Percentiles rank a stretch among this genome's conserved stretches.
Evolutionary conservation across 2,113 vertebrate species (phyloP).

Genomic region (Hipposideros armiger): DNA sequence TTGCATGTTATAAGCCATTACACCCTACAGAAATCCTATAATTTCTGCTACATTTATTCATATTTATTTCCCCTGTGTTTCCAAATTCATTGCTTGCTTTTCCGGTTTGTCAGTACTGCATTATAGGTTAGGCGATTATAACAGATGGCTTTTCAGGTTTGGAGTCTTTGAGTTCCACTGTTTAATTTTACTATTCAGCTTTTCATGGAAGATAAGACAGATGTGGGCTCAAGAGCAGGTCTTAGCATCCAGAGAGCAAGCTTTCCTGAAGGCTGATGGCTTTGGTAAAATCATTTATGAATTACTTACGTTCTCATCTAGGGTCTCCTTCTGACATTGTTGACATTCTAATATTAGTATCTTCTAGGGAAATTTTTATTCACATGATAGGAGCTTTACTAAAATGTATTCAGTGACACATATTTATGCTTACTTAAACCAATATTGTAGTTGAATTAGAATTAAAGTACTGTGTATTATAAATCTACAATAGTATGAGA

Average conservation of each 20-base stretch:
- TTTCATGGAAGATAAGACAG: slow-evolving; percentile 39
- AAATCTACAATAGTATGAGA: neutral
- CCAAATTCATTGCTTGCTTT: slow-evolving; percentile 71
- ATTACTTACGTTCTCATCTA: slow-evolving; percentile 41
- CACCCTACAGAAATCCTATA: slow-evolving; percentile 63
- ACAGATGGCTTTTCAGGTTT: slow-evolving; percentile 69
- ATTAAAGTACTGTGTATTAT: neutral
- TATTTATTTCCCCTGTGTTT: slow-evolving; percentile 77
- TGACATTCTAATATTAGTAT: neutral
- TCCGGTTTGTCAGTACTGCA: slow-evolving; percentile 51
- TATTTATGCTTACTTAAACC: neutral
- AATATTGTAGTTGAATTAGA: slow-evolving; percentile 10
- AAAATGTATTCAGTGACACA: neutral
- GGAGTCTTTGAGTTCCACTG: slow-evolving; percentile 45
- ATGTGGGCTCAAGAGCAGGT: neutral
- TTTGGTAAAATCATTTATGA: neutral
- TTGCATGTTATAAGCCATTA: slow-evolving; percentile 65
- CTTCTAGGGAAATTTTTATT: neutral
- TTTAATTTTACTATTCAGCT: slow-evolving; percentile 69
- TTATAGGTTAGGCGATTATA: slow-evolving; percentile 62
- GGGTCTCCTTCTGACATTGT: neutral
- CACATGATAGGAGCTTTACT: neutral
- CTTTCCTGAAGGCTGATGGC: slow-evolving; percentile 32
- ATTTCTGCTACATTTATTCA: slow-evolving; percentile 77
- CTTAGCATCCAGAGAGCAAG: neutral